phyloP scores from a whole-genome alignment of 1,140 invertebrate species.

The Aphidius gifuensis region DNA sequence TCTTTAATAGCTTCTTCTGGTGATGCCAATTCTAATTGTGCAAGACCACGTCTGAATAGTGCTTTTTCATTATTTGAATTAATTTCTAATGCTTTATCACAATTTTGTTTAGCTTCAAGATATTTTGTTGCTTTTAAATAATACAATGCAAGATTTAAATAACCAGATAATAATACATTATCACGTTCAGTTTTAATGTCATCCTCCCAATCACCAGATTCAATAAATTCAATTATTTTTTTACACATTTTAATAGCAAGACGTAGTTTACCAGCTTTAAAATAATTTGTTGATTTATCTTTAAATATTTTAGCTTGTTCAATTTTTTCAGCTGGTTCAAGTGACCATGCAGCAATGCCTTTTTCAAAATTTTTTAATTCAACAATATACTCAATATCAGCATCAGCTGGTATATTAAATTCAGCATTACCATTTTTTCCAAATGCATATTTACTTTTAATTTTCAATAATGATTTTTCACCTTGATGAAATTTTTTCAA shows the following conservation, averaged over 20 bases:
- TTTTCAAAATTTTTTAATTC: constrained; percentile 83
- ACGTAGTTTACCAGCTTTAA: constrained; percentile 74
- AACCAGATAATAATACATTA: constrained; percentile 65
- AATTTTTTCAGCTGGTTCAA: constrained; percentile 76
- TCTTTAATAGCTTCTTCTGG: constrained; percentile 74
- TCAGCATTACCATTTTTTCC: constrained; percentile 67
- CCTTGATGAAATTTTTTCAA: constrained; percentile 78
- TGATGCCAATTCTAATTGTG: constrained; percentile 73
- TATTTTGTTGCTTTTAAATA: constrained; percentile 78
- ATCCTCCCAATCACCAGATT: constrained; percentile 49
- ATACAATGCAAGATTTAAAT: constrained; percentile 85
- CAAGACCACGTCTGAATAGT: constrained; percentile 83
- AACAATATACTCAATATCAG: constrained; percentile 78
- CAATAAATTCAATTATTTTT: constrained; percentile 60
- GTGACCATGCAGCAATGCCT: constrained; percentile 74
- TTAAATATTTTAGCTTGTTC: constrained; percentile 80
- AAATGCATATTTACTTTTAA: constrained; percentile 82
- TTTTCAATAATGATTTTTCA: constrained; percentile 74
- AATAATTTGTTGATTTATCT: constrained; percentile 88
- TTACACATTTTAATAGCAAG: constrained; percentile 89
- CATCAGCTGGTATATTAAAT: constrained; percentile 76
- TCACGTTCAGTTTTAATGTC: constrained; percentile 55
- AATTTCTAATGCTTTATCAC: constrained; percentile 70
- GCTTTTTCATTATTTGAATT: constrained; percentile 85
- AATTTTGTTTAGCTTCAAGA: constrained; percentile 68